These are phyloP conservation scores for Callimico goeldii DNA, from an alignment of 2,797 vertebrate genomes.

Conservation along the genomic window DNA sequence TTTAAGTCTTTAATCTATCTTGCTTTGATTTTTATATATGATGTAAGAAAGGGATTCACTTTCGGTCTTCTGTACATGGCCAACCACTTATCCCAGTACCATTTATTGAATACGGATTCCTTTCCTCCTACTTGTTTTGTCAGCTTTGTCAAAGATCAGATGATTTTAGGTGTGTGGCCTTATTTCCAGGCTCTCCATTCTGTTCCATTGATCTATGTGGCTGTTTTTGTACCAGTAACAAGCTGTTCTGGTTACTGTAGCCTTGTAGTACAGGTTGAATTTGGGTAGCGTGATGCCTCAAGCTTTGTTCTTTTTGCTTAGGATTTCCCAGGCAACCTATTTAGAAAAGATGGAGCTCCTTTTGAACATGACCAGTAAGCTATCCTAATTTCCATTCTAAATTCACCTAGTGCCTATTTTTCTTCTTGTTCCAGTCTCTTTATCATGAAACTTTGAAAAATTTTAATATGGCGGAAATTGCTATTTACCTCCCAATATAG, in stretches of 20 bases:
- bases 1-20: background rate
- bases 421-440: background rate
- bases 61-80: background rate
- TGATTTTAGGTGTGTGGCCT: background rate
- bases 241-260: background rate
- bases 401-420: background rate
- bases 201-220: background rate
- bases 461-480: background rate
- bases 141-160: background rate
- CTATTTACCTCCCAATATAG: background rate
- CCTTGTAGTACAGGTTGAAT: background rate
- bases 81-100: background rate
- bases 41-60: background rate
- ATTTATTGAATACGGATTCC: background rate
- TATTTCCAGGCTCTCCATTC: background rate
- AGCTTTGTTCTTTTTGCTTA: background rate
- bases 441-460: background rate
- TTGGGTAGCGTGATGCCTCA: background rate
- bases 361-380: background rate
- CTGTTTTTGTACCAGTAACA: background rate
- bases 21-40: background rate
- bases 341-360: background rate
- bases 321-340: background rate
- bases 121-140: background rate
- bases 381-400: background rate